A percentile compares a stretch with the other conserved stretches of the same genome.
Conservation (phyloP, 2,888 invertebrate species). For the Erebia ligea region DNA sequence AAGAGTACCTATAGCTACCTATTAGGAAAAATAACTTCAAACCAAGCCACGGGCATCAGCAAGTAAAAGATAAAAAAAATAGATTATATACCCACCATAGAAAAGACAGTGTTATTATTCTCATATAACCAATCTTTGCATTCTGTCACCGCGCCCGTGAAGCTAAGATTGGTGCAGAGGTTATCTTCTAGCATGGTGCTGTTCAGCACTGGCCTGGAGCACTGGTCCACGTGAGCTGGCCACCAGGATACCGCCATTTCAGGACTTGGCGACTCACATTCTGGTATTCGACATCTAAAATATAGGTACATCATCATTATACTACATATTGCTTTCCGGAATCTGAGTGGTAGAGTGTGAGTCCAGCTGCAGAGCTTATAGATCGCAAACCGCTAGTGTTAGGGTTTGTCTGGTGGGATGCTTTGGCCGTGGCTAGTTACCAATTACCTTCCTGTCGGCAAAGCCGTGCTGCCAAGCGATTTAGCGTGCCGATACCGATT, state of each 20-base stretch:
- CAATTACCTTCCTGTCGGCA: too few relatives aligned
- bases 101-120: slow-evolving; percentile 58
- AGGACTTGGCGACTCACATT: slow-evolving; percentile 35
- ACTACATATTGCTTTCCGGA: too few relatives aligned
- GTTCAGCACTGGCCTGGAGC: slow-evolving; percentile 53
- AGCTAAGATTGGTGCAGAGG: slow-evolving; percentile 55
- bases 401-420: too few relatives aligned
- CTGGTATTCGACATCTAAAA: slow-evolving; percentile 40
- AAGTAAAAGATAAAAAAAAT: neutral
- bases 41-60: too few relatives aligned
- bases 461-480: too few relatives aligned
- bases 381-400: too few relatives aligned
- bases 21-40: too few relatives aligned
- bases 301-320: neutral
- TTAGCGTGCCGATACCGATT: too few relatives aligned
- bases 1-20: too few relatives aligned
- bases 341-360: too few relatives aligned
- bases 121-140: slow-evolving; percentile 69
- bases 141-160: slow-evolving; percentile 46
- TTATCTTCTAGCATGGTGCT: slow-evolving; percentile 9
- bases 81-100: slow-evolving; percentile 51
- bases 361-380: too few relatives aligned
- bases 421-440: too few relatives aligned
- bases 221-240: slow-evolving; percentile 58
- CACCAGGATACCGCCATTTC: slow-evolving; percentile 55